Evolutionary conservation across 2,113 vertebrate species (phyloP).

Genomic region (Cebidichthys violaceus): DNA sequence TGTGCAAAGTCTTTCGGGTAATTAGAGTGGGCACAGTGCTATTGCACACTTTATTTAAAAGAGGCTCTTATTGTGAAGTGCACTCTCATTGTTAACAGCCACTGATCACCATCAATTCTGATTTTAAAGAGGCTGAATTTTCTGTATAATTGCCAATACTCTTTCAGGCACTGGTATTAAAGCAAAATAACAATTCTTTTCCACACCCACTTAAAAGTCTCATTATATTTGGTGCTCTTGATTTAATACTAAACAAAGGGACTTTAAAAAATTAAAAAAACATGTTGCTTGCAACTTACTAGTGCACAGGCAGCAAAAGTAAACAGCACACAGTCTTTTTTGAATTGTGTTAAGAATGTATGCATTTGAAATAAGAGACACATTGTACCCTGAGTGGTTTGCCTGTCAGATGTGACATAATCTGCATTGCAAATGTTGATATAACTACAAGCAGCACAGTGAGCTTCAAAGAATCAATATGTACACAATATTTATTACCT

Average conservation of each 20-base stretch:
- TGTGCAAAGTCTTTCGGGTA: constrained; percentile 26
- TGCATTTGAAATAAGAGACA: constrained; percentile 14
- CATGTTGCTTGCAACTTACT: background rate
- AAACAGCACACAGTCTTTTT: background rate
- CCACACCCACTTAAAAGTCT: background rate
- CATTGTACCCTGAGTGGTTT: background rate
- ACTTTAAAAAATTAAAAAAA: too few relatives aligned
- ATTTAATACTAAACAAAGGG: background rate
- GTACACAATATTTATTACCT: background rate
- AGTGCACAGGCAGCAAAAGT: background rate
- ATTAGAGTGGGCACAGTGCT: constrained; percentile 9
- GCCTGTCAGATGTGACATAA: background rate
- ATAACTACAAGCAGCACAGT: background rate
- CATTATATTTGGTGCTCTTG: background rate
- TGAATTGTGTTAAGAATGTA: background rate
- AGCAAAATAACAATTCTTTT: background rate
- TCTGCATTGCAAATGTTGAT: background rate
- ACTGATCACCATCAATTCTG: constrained; percentile 30
- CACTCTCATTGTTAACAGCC: constrained; percentile 42
- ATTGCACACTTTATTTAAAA: constrained; percentile 43
- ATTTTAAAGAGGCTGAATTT: constrained; percentile 33
- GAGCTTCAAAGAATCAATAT: constrained; percentile 6
- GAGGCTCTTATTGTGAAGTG: constrained; percentile 47
- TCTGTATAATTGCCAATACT: background rate
- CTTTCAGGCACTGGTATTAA: background rate